Base-by-base conservation (phyloP, 2,113 vertebrate genomes). In the Axis porcinus region DNA sequence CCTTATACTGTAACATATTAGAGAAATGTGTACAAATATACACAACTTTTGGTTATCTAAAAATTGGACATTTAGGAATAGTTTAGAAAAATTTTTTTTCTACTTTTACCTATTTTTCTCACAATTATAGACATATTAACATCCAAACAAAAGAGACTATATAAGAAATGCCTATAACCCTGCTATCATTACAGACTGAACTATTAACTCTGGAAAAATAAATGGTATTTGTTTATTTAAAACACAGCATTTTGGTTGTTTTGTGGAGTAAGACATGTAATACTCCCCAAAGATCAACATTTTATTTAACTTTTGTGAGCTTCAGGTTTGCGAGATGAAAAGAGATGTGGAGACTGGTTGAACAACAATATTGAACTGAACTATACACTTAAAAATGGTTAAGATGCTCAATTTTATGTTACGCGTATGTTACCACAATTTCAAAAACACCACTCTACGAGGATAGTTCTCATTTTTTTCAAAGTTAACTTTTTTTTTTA, bases 301-400 rank as follows among this genome's bases (percentile, higher is more conserved):
- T 94, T 94, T 88, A 84, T 45, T 85, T 91, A 85, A 28, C n/a
- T 89, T 94, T 86, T 70, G 17, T 92, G 58, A 86, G 45, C 67
- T 87, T 88, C 25, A 94, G 88, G 83, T 96, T 76, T 88, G 10
- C 30, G 88, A 74, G 45, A 70, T 33, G 25, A 82, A 57, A 78
- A 62, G 86, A 50, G 7, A 57, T 86, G 43, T 85, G 33, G 27
- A 43, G 52, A 84, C 11, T 60, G 19, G 25, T 17, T 70, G 47
- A 6, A 82, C 25, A 78, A 78, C 36, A 89, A 40, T 43, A 92
- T 3, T 81, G 10, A 96, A 67, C 33, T 23, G 5, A 96, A 67
- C 40, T n/a, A 5, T 62, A 84, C 30, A 81, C 25, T 82, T 89
- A 82, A 89, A 88, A 47, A 55, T 86, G 40, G 47, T 87, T 95